phyloP scores from a whole-genome alignment of 2,888 invertebrate species.

The Tipula vernalis region DNA sequence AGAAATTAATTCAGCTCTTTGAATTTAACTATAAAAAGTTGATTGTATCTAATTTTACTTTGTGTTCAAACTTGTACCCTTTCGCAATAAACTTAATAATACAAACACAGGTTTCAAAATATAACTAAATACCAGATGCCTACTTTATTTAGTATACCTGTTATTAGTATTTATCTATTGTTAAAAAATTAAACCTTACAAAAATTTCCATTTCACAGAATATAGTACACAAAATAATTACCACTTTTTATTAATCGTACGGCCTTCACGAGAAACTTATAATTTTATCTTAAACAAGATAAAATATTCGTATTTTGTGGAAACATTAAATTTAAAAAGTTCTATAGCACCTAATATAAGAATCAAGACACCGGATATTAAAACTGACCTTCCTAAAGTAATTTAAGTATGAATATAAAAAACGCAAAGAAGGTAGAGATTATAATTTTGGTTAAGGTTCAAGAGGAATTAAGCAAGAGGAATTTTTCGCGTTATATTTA shows the following conservation, averaged over 20 bases:
- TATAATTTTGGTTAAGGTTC: too few species aligned
- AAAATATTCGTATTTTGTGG: background rate
- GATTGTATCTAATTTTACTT: too few species aligned
- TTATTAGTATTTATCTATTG: too few species aligned
- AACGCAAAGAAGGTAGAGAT: too few species aligned
- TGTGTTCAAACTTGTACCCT: too few species aligned
- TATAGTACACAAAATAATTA: background rate
- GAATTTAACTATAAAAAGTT: too few species aligned
- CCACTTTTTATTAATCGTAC: background rate
- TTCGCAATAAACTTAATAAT: too few species aligned
- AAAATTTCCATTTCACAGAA: background rate
- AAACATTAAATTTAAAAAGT: background rate
- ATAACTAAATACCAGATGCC: too few species aligned
- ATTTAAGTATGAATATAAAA: background rate
- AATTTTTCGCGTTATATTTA: background rate
- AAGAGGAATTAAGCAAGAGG: background rate
- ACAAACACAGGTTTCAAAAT: too few species aligned
- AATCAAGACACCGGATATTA: background rate
- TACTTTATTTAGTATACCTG: too few species aligned
- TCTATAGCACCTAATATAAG: background rate
- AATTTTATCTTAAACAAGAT: background rate
- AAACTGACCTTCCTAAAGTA: background rate
- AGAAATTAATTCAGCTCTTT: too few species aligned
- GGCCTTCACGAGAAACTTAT: background rate
- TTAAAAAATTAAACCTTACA: too few species aligned